Percentiles rank a stretch among this genome's conserved stretches.
Conservation (phyloP, 2,113 vertebrate species). For the Pan paniscus region DNA sequence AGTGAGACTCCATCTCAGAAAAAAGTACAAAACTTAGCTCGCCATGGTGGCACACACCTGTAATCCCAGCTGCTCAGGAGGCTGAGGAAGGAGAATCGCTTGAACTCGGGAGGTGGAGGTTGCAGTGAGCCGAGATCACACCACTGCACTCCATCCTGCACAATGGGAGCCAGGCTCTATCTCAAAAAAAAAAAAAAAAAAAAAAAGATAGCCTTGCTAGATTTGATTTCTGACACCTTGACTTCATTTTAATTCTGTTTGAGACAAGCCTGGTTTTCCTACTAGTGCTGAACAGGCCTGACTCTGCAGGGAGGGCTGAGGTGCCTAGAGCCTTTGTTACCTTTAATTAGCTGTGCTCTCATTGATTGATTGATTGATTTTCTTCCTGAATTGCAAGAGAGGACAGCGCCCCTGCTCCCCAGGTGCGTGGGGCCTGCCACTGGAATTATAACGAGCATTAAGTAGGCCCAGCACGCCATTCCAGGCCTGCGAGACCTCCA, state of each 20-base stretch:
- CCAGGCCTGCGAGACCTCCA: background rate
- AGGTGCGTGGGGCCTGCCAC: constrained; percentile 62
- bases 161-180: too few relatives aligned
- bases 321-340: constrained; percentile 68
- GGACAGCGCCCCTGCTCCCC: constrained; percentile 33
- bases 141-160: too few relatives aligned
- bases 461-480: constrained; percentile 61
- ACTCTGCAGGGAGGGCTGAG: background rate
- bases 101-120: too few relatives aligned
- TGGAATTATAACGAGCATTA: constrained; percentile 72
- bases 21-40: too few relatives aligned
- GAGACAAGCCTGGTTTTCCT: background rate
- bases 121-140: too few relatives aligned
- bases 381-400: constrained; percentile 71
- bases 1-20: too few relatives aligned
- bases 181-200: too few relatives aligned
- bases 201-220: background rate
- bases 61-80: too few relatives aligned
- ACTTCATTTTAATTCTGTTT: background rate
- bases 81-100: too few relatives aligned
- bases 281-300: background rate
- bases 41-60: too few relatives aligned
- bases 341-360: constrained; percentile 76
- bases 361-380: constrained; percentile 69
- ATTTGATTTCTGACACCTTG: background rate